Percentiles rank a stretch among this genome's conserved stretches.
Conservation (phyloP, 2,113 vertebrate genomes). For the Stictonetta naevosa region DNA sequence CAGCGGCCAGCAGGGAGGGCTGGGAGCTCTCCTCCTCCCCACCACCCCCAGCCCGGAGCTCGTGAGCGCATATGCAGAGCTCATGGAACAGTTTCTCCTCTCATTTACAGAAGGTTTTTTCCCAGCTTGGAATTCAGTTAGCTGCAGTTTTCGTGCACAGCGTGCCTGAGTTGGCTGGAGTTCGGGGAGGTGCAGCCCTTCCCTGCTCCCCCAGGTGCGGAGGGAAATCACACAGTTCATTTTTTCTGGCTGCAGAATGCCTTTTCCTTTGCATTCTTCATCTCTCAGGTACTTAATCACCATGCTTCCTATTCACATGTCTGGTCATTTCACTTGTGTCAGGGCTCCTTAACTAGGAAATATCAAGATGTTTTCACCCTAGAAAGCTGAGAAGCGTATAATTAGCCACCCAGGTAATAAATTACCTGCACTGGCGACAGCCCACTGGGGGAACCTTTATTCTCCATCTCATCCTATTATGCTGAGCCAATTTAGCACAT, state of each 20-base stretch:
- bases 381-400: constrained; percentile 63
- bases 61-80: not conserved
- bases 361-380: constrained; percentile 71
- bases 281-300: constrained; percentile 71
- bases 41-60: not conserved
- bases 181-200: constrained; percentile 18
- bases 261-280: constrained; percentile 68
- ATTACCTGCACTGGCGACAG: constrained; percentile 68
- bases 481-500: constrained; percentile 74
- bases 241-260: constrained; percentile 71
- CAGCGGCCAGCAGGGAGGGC: not conserved
- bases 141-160: constrained; percentile 41
- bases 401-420: constrained; percentile 74
- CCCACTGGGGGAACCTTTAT: constrained; percentile 68
- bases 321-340: constrained; percentile 65
- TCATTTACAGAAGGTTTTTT: not conserved
- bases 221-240: constrained; percentile 69
- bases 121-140: constrained; percentile 57
- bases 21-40: not conserved
- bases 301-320: constrained; percentile 61
- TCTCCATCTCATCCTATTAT: constrained; percentile 72
- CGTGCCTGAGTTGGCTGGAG: constrained; percentile 3
- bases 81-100: not conserved
- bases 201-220: constrained; percentile 32
- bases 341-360: constrained; percentile 66